Conservation (phyloP, 1,140 invertebrate genomes). For the Triops longicaudatus region DNA sequence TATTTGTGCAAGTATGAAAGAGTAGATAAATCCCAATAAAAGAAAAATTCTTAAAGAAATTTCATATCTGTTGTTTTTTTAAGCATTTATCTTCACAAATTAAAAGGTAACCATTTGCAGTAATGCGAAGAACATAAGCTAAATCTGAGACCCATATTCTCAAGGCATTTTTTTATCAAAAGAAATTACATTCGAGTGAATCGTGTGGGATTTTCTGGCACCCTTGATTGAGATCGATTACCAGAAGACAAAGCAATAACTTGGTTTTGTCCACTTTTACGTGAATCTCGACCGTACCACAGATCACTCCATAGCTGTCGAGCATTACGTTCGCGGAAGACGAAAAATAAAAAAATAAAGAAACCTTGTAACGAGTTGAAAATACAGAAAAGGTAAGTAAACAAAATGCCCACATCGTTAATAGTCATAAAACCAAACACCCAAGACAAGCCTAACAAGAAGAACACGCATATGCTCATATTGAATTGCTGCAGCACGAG, state of each 20-base stretch:
- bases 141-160: too few relatives aligned
- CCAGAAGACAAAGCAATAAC: not conserved
- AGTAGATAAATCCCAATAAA: not conserved
- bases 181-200: not conserved
- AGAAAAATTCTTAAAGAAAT: not conserved
- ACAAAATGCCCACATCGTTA: constrained; percentile 30
- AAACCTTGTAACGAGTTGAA: constrained; percentile 34
- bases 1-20: constrained; percentile 6
- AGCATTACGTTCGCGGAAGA: constrained; percentile 31
- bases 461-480: constrained; percentile 43
- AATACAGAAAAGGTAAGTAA: constrained; percentile 34
- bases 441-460: constrained; percentile 37
- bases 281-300: constrained; percentile 23
- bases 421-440: constrained; percentile 34
- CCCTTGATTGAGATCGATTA: not conserved
- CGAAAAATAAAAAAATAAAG: constrained; percentile 36
- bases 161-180: too few relatives aligned
- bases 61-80: not conserved
- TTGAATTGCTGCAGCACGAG: constrained; percentile 39
- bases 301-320: constrained; percentile 31
- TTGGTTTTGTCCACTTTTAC: constrained; percentile 10
- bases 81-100: not conserved
- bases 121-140: too few relatives aligned
- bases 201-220: not conserved
- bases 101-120: too few relatives aligned